These are phyloP conservation scores for Sinelater perroti DNA, from an alignment of 2,888 invertebrate genomes.

Conservation along the genomic window DNA sequence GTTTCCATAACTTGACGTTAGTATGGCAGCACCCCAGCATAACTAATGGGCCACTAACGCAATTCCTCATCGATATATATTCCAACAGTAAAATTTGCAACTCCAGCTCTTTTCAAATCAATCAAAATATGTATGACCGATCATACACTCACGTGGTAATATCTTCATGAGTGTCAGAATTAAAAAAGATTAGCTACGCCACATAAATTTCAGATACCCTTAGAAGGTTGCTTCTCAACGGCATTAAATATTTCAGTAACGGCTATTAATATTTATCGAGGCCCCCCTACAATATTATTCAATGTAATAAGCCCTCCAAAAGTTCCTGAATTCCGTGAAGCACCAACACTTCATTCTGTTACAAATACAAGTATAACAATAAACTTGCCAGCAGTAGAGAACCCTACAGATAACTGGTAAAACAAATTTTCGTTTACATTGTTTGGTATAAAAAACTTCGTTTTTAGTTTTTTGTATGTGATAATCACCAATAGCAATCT, in stretches of 20 bases:
- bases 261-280: slow-evolving; percentile 1
- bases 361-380: slow-evolving; percentile 28
- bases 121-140: slow-evolving; percentile 32
- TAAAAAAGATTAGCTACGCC: neutral
- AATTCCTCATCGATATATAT: slow-evolving; percentile 15
- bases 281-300: neutral
- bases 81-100: slow-evolving; percentile 3
- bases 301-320: slow-evolving; percentile 23
- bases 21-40: slow-evolving; percentile 50
- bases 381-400: slow-evolving; percentile 4
- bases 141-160: slow-evolving; percentile 29
- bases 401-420: slow-evolving; percentile 19
- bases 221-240: slow-evolving; percentile 20
- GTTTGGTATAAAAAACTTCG: neutral
- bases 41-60: slow-evolving; percentile 27
- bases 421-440: neutral
- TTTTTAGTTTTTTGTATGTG: slow-evolving; percentile 22
- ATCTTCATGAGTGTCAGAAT: neutral
- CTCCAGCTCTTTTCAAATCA: too few relatives aligned
- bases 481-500: neutral
- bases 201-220: slow-evolving; percentile 15
- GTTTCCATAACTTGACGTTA: slow-evolving; percentile 46
- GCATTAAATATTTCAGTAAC: neutral
- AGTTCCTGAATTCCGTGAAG: neutral
- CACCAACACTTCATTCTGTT: slow-evolving; percentile 9